phyloP scores from a whole-genome alignment of 2,888 invertebrate species.

The Campoplex nolae region DNA sequence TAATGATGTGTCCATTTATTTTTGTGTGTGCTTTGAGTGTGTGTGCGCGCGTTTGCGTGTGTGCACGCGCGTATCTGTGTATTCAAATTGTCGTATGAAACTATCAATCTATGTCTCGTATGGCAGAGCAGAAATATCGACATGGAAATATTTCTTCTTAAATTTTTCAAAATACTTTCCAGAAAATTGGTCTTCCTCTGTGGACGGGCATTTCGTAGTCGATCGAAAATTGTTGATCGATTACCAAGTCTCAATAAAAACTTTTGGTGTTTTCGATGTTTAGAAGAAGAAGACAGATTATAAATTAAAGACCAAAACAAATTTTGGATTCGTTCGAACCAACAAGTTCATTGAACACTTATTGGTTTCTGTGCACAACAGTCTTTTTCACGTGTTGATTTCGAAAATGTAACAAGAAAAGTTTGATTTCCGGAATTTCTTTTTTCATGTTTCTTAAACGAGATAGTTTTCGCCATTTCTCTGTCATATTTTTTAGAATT shows the following conservation, averaged over 20 bases:
- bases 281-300: not conserved
- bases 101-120: slow-evolving; percentile 8
- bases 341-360: not conserved
- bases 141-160: slow-evolving; percentile 12
- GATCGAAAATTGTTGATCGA: slow-evolving; percentile 36
- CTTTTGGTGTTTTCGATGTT: not conserved
- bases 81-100: slow-evolving; percentile 10
- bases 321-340: not conserved
- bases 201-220: slow-evolving; percentile 56
- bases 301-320: not conserved
- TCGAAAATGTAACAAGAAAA: not conserved
- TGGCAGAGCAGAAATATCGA: slow-evolving; percentile 48
- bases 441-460: not conserved
- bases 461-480: not conserved
- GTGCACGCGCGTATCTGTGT: no score
- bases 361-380: slow-evolving; percentile 47
- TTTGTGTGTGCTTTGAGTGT: slow-evolving; percentile 9
- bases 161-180: slow-evolving; percentile 1
- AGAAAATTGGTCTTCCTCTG: slow-evolving; percentile 53
- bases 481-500: not conserved
- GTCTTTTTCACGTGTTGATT: slow-evolving; percentile 47
- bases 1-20: slow-evolving; percentile 29
- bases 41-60: not conserved
- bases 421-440: not conserved
- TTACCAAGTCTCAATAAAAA: slow-evolving; percentile 15